phyloP scores from a whole-genome alignment of 2,797 vertebrate genomes.

The Brachyalestes nurse region DNA sequence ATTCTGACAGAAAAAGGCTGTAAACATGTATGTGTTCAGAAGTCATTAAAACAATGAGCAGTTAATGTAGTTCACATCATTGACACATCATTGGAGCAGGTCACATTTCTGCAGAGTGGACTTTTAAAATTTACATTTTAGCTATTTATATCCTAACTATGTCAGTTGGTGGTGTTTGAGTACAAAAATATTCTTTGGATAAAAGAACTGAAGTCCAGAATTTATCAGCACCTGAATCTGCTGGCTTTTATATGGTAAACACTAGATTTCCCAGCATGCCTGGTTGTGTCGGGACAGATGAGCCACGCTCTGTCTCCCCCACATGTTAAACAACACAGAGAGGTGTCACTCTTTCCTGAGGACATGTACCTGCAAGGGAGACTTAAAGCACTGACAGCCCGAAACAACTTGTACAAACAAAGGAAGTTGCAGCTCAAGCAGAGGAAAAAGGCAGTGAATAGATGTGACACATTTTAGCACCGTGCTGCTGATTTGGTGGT shows the following conservation, averaged over 20 bases:
- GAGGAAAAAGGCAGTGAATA: background rate
- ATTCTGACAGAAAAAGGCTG: too few species aligned
- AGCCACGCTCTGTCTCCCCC: conserved; percentile 71
- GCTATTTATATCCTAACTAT: too few species aligned
- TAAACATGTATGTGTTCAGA: too few species aligned
- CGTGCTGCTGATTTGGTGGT: background rate
- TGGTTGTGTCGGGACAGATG: conserved; percentile 76
- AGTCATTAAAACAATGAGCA: too few species aligned
- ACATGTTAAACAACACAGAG: conserved; percentile 71
- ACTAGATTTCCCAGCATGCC: conserved; percentile 53
- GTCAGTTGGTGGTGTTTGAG: too few species aligned
- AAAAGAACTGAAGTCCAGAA: background rate
- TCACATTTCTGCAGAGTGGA: too few species aligned
- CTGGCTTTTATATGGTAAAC: conserved; percentile 63
- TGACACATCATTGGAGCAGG: too few species aligned
- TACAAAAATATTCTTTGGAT: background rate
- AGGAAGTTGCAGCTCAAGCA: conserved; percentile 63
- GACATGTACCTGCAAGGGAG: conserved; percentile 71
- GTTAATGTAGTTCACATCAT: too few species aligned
- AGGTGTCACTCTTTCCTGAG: conserved; percentile 73
- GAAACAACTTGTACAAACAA: conserved; percentile 71
- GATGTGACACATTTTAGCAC: background rate
- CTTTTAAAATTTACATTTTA: too few species aligned
- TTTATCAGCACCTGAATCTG: conserved; percentile 47
- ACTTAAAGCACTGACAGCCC: conserved; percentile 59